phyloP scores from a whole-genome alignment of 2,113 vertebrate genomes.

The Tetrax tetrax region DNA sequence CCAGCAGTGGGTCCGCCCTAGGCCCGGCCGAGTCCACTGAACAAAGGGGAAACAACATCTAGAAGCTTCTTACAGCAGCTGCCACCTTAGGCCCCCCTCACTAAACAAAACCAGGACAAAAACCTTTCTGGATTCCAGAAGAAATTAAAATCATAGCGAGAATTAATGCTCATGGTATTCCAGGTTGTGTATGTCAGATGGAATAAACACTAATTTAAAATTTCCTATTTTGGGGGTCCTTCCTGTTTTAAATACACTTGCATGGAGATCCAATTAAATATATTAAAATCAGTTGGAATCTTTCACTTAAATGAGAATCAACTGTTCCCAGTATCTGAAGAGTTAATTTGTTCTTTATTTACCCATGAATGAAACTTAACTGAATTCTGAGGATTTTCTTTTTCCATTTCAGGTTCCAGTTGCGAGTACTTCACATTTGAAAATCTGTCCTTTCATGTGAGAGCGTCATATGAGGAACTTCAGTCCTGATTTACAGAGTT shows the following conservation, averaged over 20 bases:
- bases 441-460: not conserved
- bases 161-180: not conserved
- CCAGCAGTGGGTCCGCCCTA: too few relatives aligned
- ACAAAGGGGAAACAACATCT: too few relatives aligned
- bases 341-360: not conserved
- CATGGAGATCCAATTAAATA: not conserved
- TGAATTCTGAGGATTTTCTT: not conserved
- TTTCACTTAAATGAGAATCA: not conserved
- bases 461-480: not conserved
- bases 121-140: not conserved
- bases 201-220: not conserved
- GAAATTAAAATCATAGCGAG: not conserved
- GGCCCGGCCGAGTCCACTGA: too few relatives aligned
- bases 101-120: too few relatives aligned
- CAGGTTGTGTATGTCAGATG: not conserved
- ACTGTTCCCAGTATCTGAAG: not conserved
- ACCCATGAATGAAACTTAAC: not conserved
- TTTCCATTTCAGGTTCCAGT: not conserved
- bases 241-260: not conserved
- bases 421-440: not conserved
- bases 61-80: too few relatives aligned
- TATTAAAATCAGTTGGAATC: not conserved
- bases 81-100: too few relatives aligned
- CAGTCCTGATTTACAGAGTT: not conserved
- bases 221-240: not conserved